phyloP scores from a whole-genome alignment of 1,140 invertebrate species.

The Chymomyza costata region DNA sequence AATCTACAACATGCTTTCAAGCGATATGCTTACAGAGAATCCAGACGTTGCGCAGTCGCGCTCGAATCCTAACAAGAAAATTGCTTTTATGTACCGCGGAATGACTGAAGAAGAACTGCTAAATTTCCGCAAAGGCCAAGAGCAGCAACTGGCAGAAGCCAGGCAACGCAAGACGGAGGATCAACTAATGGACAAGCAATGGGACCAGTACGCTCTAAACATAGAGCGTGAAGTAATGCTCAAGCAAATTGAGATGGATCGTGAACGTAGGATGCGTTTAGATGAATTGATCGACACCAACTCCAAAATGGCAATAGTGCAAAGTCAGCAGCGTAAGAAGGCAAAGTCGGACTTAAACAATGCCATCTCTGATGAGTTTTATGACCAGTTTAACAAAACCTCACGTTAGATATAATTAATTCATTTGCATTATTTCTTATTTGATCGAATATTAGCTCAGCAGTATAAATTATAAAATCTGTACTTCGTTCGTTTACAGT shows the following conservation, averaged over 20 bases:
- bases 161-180: slow-evolving; percentile 77
- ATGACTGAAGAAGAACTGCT: slow-evolving; percentile 85
- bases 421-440: no score
- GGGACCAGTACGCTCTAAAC: slow-evolving; percentile 78
- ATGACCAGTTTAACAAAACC: slow-evolving; percentile 86
- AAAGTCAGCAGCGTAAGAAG: slow-evolving; percentile 81
- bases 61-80: slow-evolving; percentile 83
- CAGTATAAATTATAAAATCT: slow-evolving; percentile 4
- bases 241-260: slow-evolving; percentile 76
- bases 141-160: slow-evolving; percentile 79
- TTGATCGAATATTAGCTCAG: background rate
- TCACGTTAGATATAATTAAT: slow-evolving; percentile 82
- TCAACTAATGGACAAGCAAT: slow-evolving; percentile 78
- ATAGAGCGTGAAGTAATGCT: slow-evolving; percentile 76
- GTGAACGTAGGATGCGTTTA: slow-evolving; percentile 70
- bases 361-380: slow-evolving; percentile 82
- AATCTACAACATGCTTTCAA: slow-evolving; percentile 89
- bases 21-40: slow-evolving; percentile 91
- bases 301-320: slow-evolving; percentile 78
- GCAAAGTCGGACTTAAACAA: slow-evolving; percentile 83
- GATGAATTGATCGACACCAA: slow-evolving; percentile 74
- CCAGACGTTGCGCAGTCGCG: slow-evolving; percentile 85
- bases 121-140: slow-evolving; percentile 82
- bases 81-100: slow-evolving; percentile 88
- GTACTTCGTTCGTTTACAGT: background rate